Evolutionary conservation across 2,888 invertebrate species (phyloP), one percentile per base, ranked within the genome.

Genomic region (Eupithecia dodoneata): DNA sequence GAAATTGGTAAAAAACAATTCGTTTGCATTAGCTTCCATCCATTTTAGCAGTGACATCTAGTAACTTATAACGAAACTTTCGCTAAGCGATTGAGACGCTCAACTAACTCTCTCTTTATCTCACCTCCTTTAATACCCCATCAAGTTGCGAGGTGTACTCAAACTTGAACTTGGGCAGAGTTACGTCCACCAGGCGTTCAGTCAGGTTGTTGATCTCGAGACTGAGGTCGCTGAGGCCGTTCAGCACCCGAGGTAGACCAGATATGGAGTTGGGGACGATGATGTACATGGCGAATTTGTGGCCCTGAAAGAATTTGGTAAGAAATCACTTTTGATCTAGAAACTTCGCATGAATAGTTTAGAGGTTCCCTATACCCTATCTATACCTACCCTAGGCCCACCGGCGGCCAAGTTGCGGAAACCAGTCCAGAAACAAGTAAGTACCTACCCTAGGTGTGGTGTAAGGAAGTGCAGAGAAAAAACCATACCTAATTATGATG

Each of bases 161-260:
- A 82, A 97, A 97, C 84, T 96, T 96, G 89, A 98, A 98, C 89
- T 96, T 97, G 0, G 98, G 98, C 70, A 98, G 86, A 9, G 94
- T 95, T 1, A 98, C 96, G 76, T 96, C 96, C 0, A 97, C 96
- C 2, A 94, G 88, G 4, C 93, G 88, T 75, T 96, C 95, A 52
- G 96, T 95, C 93, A 97, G 95, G 63, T 95, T 89, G 88, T 94
- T 95, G 76, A 97, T 90, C 78, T 96, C 95, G 7, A 93, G 88
- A 7, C 96, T 96, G 0, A 97, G 87, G 2, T 93, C 90, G 79
- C 95, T 96, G 7, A 98, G 87, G 18, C 95, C 94, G 7, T 95
- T 92, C 41, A 97, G 85, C 4, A 98, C 90, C 0, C 95, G 91
- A 3, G 96, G 87, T 7, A 98, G 87, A 1, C 97, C 97, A 10